Conservation (phyloP, 2,888 invertebrate species). For the Tipula unca region DNA sequence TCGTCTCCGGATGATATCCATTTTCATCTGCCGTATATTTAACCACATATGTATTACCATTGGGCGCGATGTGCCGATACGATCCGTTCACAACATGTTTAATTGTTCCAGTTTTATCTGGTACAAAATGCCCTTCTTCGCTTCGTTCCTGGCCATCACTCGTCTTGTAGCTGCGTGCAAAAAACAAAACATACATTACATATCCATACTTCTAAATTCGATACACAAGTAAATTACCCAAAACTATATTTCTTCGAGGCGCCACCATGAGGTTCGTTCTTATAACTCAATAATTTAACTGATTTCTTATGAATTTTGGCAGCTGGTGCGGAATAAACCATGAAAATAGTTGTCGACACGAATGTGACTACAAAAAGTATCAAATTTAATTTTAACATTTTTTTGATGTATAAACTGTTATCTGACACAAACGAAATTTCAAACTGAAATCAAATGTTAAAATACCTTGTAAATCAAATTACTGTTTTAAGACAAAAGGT, state of each 20-base stretch:
- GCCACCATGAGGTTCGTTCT: background rate
- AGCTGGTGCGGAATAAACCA: background rate
- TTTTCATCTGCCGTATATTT: slow-evolving; percentile 32
- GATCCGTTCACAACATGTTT: slow-evolving; percentile 28
- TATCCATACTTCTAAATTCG: no score
- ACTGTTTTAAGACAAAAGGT: no score
- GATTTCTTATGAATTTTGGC: background rate
- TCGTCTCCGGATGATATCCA: slow-evolving; percentile 23
- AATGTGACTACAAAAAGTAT: background rate
- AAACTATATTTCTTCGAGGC: background rate
- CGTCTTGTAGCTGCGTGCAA: background rate
- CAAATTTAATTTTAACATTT: background rate
- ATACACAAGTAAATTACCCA: background rate
- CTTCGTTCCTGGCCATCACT: background rate
- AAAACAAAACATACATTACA: no score
- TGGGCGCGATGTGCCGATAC: slow-evolving; percentile 29
- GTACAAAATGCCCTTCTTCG: background rate
- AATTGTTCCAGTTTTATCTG: background rate
- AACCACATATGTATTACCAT: slow-evolving; percentile 30
- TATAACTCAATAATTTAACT: background rate
- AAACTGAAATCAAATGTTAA: background rate
- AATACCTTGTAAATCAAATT: no score
- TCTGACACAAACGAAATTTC: background rate
- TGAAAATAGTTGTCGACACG: background rate
- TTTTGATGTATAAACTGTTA: background rate